These are phyloP conservation scores for Prosopocoilus inquinatus DNA, from an alignment of 2,888 invertebrate species.

Conservation along the genomic window DNA sequence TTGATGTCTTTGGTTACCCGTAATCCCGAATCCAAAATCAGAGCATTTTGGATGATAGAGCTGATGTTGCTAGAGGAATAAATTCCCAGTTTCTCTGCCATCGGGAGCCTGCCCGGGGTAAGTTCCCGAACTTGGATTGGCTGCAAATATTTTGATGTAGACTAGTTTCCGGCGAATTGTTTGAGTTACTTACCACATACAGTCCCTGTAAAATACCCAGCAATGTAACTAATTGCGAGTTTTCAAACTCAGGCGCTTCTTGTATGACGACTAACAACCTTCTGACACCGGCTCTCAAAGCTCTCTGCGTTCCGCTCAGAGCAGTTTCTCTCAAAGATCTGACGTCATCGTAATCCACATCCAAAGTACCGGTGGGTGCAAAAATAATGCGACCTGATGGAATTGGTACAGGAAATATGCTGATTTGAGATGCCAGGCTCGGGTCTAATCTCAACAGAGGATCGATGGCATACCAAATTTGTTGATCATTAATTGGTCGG, in stretches of 20 bases:
- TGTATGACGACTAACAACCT: slow-evolving; percentile 67
- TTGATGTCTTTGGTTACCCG: slow-evolving; percentile 69
- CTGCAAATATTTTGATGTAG: slow-evolving; percentile 51
- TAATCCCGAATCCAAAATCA: slow-evolving; percentile 71
- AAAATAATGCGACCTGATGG: slow-evolving; percentile 67
- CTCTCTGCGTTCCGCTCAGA: slow-evolving; percentile 72
- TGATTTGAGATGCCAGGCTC: slow-evolving; percentile 55
- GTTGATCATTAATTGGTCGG: slow-evolving; percentile 49
- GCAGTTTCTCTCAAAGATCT: slow-evolving; percentile 69
- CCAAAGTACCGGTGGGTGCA: slow-evolving; percentile 74
- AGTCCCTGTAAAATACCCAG: too few species aligned
- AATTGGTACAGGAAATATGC: slow-evolving; percentile 62
- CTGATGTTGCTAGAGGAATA: slow-evolving; percentile 58
- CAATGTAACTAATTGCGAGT: too few species aligned
- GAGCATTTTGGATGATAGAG: slow-evolving; percentile 59
- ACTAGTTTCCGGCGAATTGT: too few species aligned
- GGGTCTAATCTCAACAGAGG: slow-evolving; percentile 54
- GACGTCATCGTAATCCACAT: slow-evolving; percentile 51
- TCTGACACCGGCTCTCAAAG: slow-evolving; percentile 79
- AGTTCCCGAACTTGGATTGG: slow-evolving; percentile 80
- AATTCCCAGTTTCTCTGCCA: slow-evolving; percentile 61
- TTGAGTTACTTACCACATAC: too few species aligned
- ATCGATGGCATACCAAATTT: slow-evolving; percentile 48
- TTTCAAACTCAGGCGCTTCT: too few species aligned
- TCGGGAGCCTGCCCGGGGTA: slow-evolving; percentile 59